Evolutionary conservation across 2,113 vertebrate genomes (phyloP).

Genomic region (Abramis brama): DNA sequence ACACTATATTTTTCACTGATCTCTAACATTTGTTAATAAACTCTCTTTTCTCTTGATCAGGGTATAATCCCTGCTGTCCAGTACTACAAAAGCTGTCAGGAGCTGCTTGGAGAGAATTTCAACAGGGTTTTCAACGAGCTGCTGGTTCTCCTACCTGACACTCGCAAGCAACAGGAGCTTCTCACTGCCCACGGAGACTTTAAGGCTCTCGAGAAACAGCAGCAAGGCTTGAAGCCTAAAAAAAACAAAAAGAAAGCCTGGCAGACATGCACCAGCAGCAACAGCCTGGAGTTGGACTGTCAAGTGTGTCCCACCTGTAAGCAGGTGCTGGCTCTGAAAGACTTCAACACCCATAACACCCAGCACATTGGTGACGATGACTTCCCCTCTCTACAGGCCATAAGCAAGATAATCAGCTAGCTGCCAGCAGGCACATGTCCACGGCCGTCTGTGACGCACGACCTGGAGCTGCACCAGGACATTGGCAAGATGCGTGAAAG

Average conservation of each 20-base stretch:
- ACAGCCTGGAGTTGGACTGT: conserved; percentile 83
- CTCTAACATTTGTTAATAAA: neutral
- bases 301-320: conserved; percentile 88
- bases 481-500: conserved; percentile 12
- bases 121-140: conserved; percentile 91
- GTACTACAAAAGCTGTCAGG: conserved; percentile 85
- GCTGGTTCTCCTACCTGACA: conserved; percentile 91
- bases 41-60: conserved; percentile 66
- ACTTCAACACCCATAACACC: conserved; percentile 87
- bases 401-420: conserved; percentile 93
- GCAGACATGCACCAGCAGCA: conserved; percentile 73
- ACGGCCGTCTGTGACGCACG: conserved; percentile 18
- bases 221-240: conserved; percentile 74
- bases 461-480: conserved; percentile 15
- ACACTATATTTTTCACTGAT: neutral
- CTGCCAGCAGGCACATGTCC: conserved; percentile 49
- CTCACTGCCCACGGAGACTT: conserved; percentile 87
- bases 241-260: conserved; percentile 88
- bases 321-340: conserved; percentile 90
- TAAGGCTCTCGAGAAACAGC: conserved; percentile 77
- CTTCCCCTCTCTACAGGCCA: conserved; percentile 93
- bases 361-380: conserved; percentile 86
- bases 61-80: conserved; percentile 87
- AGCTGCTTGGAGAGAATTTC: conserved; percentile 90
- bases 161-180: conserved; percentile 92